Percentiles rank a stretch among this genome's conserved stretches.
These are phyloP conservation scores for Ianthella basta DNA, from an alignment of 37 sponge, comb jelly and placozoan genomes.

Conservation along the genomic window DNA sequence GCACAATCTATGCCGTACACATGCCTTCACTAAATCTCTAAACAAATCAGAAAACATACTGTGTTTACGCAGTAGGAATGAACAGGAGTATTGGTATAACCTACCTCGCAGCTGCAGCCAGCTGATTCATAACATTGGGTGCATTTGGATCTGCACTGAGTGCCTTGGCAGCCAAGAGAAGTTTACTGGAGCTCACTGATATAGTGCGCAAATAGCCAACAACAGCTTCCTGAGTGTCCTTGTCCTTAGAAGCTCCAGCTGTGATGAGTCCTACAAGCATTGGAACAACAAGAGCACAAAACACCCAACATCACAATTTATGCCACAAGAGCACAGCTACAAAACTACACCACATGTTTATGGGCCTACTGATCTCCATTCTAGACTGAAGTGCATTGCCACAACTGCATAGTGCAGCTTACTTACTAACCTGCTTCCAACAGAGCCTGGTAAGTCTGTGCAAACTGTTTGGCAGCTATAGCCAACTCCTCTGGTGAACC, in stretches of 20 bases:
- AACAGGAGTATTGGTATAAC: too few relatives aligned
- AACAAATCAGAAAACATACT: too few relatives aligned
- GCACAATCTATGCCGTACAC: too few relatives aligned
- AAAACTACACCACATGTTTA: not conserved
- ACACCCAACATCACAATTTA: not conserved
- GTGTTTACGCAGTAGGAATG: too few relatives aligned
- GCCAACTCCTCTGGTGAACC: conserved; percentile 90
- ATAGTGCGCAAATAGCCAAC: conserved; percentile 75
- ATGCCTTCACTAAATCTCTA: too few relatives aligned
- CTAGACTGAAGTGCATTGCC: too few relatives aligned
- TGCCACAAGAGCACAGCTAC: not conserved
- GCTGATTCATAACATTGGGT: conserved; percentile 94
- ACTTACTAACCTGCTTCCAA: conserved; percentile 44
- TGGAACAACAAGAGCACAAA: too few relatives aligned
- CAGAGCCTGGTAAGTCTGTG: conserved; percentile 72
- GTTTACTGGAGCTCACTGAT: conserved; percentile 80
- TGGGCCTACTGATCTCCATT: too few relatives aligned
- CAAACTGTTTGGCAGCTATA: conserved; percentile 74
- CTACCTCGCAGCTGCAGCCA: conserved; percentile 83
- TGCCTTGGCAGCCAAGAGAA: conserved; percentile 89
- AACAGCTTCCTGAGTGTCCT: conserved; percentile 67
- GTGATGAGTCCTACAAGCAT: conserved; percentile 66
- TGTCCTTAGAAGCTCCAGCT: conserved; percentile 86
- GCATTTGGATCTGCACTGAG: conserved; percentile 94
- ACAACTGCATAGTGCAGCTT: too few relatives aligned